A percentile compares a stretch with the other conserved stretches of the same genome.
phyloP scores from a whole-genome alignment of 1,140 invertebrate species.

The Apis florea region DNA sequence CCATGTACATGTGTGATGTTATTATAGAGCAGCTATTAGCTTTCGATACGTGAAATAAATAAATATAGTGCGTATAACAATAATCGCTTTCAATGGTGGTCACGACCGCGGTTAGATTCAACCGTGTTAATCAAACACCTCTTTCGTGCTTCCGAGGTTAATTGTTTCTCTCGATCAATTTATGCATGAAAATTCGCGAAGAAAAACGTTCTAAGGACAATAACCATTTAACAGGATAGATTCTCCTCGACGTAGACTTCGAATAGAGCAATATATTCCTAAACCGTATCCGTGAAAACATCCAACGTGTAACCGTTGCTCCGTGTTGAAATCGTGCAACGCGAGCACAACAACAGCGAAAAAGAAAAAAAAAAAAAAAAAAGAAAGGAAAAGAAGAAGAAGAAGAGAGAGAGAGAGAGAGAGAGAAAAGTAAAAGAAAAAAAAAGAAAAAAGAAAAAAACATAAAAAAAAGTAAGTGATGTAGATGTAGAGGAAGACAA shows the following conservation, averaged over 20 bases:
- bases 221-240: slow-evolving; percentile 29
- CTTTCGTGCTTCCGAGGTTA: slow-evolving; percentile 13
- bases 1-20: neutral
- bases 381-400: neutral
- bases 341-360: neutral
- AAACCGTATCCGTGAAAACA: neutral
- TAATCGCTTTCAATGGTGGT: neutral
- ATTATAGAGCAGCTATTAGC: neutral
- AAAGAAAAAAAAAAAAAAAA: neutral
- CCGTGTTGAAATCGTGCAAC: neutral
- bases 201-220: slow-evolving; percentile 38
- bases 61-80: neutral
- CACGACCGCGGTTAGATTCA: neutral
- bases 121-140: neutral
- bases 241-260: slow-evolving; percentile 16
- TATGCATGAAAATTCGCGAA: neutral
- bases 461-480: too few species aligned
- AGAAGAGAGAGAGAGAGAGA: too few species aligned
- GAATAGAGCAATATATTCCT: slow-evolving; percentile 37
- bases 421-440: too few species aligned
- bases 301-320: neutral
- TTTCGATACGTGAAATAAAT: neutral
- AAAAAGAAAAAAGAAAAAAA: too few species aligned
- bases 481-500: slow-evolving; percentile 8
- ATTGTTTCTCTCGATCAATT: neutral